Base-by-base conservation (phyloP, 1,140 invertebrate genomes). In the Zaprionus africanus region DNA sequence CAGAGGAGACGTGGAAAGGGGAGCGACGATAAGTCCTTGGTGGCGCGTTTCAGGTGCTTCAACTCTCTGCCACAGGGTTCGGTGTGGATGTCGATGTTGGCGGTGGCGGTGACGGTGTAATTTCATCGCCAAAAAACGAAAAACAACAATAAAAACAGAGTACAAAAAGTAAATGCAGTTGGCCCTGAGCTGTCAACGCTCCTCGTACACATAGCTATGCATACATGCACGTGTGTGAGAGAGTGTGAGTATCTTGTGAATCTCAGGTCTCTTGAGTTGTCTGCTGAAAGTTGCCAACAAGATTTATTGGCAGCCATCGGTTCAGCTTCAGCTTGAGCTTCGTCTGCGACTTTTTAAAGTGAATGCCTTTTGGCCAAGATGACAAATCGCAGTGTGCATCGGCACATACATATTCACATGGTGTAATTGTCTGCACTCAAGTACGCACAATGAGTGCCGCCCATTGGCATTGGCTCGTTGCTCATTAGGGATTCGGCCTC, bases 91-190 rank as follows among this genome's bases (percentile, higher is more conserved):
- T 75, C 15, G 72, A 69, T 69, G 58, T 51, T 49, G 65, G 64
- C 43, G 79, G 76, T 49, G 65, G 57, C 43, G 79, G 76, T 61
- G 69, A 76, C 81, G 73, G 51, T 88, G 84, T 90, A 85, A 88
- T 90, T 90, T 79, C 81, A 90, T 81, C 84, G 75, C 81, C 81
- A 43, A 81, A 90, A 78, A 88, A 69, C 41, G 71, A 36, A 46
- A 46, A 73, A 69, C 64, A 66, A 43, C 57, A 66, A 78, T 24
- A 78, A 57, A 70, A 68, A 59, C 57, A 73, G 36, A 31, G 59
- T 54, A 51, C 70, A 79, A 76, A 85, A 82, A 90, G 85, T 90
- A 90, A 90, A 90, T 90, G 85, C 86, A 90, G 85, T 90, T 85
- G 85, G 85, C 85, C 85, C 85, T 88, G 85, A 88, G 81, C 81